Conservation (phyloP, 2,113 vertebrate species). For the Hucho hucho region DNA sequence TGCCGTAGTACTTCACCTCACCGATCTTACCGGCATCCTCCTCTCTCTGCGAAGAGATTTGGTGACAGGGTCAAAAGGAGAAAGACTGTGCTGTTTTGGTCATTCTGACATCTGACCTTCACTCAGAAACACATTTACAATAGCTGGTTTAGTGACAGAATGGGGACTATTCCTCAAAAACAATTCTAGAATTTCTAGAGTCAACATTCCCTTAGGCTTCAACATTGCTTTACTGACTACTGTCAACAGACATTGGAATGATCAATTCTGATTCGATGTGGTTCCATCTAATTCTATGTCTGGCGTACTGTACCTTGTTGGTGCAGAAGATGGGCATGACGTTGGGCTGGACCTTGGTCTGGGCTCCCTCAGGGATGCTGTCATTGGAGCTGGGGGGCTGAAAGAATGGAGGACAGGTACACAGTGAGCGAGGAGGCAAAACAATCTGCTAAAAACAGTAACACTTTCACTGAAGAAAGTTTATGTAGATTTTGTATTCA, state of each 20-base stretch:
- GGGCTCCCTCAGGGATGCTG: slow-evolving; percentile 70
- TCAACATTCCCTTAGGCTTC: too few relatives aligned
- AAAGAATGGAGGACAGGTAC: not conserved
- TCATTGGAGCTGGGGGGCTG: slow-evolving; percentile 81
- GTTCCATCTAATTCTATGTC: not conserved
- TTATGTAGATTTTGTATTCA: not conserved
- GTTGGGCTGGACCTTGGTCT: slow-evolving; percentile 72
- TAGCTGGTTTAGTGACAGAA: not conserved
- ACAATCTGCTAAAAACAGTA: not conserved
- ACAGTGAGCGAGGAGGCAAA: not conserved
- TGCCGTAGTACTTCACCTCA: slow-evolving; percentile 80
- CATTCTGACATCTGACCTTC: not conserved
- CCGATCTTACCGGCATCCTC: slow-evolving; percentile 84
- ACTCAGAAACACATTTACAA: not conserved
- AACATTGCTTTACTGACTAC: not conserved
- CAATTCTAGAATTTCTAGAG: not conserved
- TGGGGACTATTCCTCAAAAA: not conserved
- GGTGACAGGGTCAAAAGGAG: not conserved
- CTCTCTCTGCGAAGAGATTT: slow-evolving; percentile 71
- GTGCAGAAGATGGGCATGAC: slow-evolving; percentile 84
- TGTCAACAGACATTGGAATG: not conserved
- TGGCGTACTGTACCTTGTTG: slow-evolving; percentile 77
- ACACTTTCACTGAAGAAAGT: not conserved
- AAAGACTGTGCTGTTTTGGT: not conserved
- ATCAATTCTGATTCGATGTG: not conserved